Base-by-base conservation (phyloP, 2,113 vertebrate species). In the Alces alces region DNA sequence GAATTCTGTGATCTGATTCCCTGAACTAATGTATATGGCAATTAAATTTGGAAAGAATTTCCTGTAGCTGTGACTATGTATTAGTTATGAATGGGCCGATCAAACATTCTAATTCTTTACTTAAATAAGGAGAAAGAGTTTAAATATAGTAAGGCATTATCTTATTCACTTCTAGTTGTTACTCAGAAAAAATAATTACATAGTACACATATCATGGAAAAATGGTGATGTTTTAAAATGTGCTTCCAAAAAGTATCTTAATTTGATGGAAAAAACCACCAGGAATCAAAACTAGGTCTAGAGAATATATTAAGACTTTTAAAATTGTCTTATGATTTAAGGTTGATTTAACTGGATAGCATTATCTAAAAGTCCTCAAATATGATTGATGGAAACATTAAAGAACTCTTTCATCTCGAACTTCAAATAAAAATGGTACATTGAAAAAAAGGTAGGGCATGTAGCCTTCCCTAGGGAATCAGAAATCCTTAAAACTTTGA, bases 351-450 rank as follows among this genome's bases (percentile, higher is more conserved):
- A 3, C 5, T 88, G 55, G 39, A 89, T 43, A 76, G 14, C 36
- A 12, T 61, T 97, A 95, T 36, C 76, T 97, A 84, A 33, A 96
- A 73, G 8, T 86, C 87, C 96, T 93, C 93, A 92, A 39, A 79
- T 87, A 80, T 96, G 94, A 57, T 95, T 97, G 93, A 96, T 52
- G 91, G 66, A 1, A 96, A 73, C 57, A 93, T 95, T 97, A 93
- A 86, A 66, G 33, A 84, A 92, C 9, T 73, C 6, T 98, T 98
- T 98, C 47, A 66, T 96, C 91, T 82, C 43, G 61, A 58, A 13
- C 23, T 57, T 98, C 95, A 91, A 27, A 93, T 97, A 86, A 97
- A 95, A 23, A 96, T 1, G 39, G 7, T 2, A 60, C 43, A 89
- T 6, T 0, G 1, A 88, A 39, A 82, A 92, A 54, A 98, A 96